Evolutionary conservation across 1,140 invertebrate species (phyloP).

Genomic region (Drosophila lini): DNA sequence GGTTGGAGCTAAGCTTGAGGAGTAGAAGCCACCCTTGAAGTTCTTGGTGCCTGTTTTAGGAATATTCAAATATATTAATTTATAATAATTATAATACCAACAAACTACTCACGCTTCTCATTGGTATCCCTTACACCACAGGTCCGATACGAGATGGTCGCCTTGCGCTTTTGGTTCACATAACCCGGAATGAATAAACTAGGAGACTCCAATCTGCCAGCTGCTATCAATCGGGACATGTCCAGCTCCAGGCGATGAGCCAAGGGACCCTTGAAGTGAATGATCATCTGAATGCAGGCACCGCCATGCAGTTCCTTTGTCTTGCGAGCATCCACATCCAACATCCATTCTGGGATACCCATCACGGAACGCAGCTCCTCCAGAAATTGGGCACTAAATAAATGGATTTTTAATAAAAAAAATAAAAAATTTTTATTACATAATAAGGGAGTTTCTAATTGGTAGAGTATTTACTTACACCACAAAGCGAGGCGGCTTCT

Average conservation of each 20-base stretch:
- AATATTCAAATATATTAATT: background rate
- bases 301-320: constrained; percentile 91
- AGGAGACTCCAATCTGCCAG: constrained; percentile 89
- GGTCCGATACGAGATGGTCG: constrained; percentile 89
- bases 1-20: constrained; percentile 39
- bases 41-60: constrained; percentile 57
- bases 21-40: constrained; percentile 61
- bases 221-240: constrained; percentile 90
- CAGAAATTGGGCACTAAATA: constrained; percentile 91
- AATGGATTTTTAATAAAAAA: too few relatives aligned
- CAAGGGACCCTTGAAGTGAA: constrained; percentile 94
- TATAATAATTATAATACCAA: too few relatives aligned
- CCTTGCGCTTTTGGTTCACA: constrained; percentile 89
- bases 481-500: constrained; percentile 94
- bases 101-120: constrained; percentile 86
- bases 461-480: constrained; percentile 87
- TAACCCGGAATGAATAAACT: constrained; percentile 92
- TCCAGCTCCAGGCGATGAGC: constrained; percentile 90
- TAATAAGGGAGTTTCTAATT: background rate
- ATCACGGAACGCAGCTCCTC: constrained; percentile 92
- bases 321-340: constrained; percentile 92
- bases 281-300: constrained; percentile 93
- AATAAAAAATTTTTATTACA: too few relatives aligned
- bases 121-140: constrained; percentile 90
- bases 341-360: constrained; percentile 95